Evolutionary conservation across 2,888 invertebrate species (phyloP).

Genomic region (Strigamia transsilvanica): DNA sequence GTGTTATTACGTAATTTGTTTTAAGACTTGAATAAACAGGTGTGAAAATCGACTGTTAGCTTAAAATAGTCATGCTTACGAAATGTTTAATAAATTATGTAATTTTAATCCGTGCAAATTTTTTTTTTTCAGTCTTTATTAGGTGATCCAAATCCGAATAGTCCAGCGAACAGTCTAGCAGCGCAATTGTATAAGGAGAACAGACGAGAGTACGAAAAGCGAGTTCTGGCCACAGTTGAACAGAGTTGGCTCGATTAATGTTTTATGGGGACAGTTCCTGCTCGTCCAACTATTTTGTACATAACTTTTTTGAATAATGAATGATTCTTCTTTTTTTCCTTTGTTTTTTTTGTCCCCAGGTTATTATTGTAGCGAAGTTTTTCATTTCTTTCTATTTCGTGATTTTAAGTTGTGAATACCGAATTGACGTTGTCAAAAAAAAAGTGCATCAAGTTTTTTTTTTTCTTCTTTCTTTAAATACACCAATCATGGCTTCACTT

Average conservation of each 20-base stretch:
- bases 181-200: constrained; percentile 99
- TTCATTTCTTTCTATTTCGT: not conserved
- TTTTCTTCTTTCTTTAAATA: not conserved
- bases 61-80: too few species aligned
- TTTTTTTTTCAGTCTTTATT: constrained; percentile 86
- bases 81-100: not conserved
- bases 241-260: constrained; percentile 96
- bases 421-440: not conserved
- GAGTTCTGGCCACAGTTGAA: constrained; percentile 99
- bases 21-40: too few species aligned
- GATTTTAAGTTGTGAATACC: not conserved
- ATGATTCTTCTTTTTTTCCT: not conserved
- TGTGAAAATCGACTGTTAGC: too few species aligned
- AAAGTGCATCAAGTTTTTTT: not conserved
- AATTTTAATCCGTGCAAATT: constrained; percentile 40
- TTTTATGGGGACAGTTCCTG: not conserved
- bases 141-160: constrained; percentile 99
- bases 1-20: too few species aligned
- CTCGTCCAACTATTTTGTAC: constrained; percentile 14
- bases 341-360: not conserved
- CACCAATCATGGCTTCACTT: not conserved
- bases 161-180: constrained; percentile 98
- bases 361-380: not conserved
- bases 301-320: constrained; percentile 20
- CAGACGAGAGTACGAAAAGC: constrained; percentile 97